Percentiles rank a stretch among this genome's conserved stretches.
phyloP scores from a whole-genome alignment of 2,113 vertebrate species.

The Boleophthalmus pectinirostris region DNA sequence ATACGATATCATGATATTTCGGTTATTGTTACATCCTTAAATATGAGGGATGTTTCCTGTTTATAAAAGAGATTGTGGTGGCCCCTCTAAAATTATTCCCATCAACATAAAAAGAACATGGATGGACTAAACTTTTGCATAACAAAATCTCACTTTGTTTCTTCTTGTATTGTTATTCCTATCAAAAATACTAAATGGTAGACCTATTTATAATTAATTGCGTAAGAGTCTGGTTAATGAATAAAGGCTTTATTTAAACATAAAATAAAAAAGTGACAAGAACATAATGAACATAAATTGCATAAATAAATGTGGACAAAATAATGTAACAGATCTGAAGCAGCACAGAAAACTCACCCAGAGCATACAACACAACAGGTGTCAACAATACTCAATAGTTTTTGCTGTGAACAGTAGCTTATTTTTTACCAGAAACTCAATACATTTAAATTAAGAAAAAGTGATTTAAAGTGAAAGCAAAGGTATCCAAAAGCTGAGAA shows the following conservation, averaged over 20 bases:
- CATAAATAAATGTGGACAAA: conserved; percentile 75
- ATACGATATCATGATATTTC: no score
- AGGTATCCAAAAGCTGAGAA: conserved; percentile 26
- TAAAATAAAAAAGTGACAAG: conserved; percentile 56
- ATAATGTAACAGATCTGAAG: conserved; percentile 57
- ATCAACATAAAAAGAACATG: no score
- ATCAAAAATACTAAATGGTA: no score
- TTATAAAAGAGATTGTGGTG: no score
- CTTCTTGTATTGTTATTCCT: no score
- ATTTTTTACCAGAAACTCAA: conserved; percentile 25
- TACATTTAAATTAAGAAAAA: conserved; percentile 12
- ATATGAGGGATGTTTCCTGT: no score
- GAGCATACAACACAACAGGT: conserved; percentile 36
- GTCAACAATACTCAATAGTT: conserved; percentile 36
- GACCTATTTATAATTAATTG: no score
- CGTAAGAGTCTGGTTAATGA: conserved; percentile 33
- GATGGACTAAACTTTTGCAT: no score
- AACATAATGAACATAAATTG: conserved; percentile 61
- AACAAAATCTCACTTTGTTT: no score
- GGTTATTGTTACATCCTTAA: no score
- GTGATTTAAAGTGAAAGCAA: conserved; percentile 20
- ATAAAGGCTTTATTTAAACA: conserved; percentile 74
- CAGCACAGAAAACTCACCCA: conserved; percentile 51
- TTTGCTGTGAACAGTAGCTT: conserved; percentile 20
- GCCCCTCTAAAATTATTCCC: no score